A percentile compares a stretch with the other conserved stretches of the same genome.
These are phyloP conservation scores for Bubo bubo DNA, from an alignment of 2,113 vertebrate species.

Conservation along the genomic window DNA sequence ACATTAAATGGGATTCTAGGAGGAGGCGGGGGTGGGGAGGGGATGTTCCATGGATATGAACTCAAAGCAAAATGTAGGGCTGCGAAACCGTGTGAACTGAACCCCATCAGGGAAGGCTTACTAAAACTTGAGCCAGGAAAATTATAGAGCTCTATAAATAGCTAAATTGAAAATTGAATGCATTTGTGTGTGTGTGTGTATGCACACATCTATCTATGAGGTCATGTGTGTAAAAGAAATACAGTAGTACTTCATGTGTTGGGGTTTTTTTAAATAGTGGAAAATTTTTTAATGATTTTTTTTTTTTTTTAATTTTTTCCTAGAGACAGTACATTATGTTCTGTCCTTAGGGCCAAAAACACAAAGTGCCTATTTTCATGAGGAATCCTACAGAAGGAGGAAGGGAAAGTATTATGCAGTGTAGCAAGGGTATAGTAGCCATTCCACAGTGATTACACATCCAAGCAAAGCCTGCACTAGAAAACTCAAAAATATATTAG, in stretches of 20 bases:
- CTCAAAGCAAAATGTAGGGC: neutral
- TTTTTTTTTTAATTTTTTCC: conserved; percentile 1
- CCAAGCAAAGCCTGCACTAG: conserved; percentile 22
- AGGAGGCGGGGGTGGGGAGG: neutral
- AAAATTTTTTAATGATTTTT: conserved; percentile 37
- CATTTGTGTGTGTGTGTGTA: neutral
- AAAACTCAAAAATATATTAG: conserved; percentile 52
- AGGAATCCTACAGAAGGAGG: conserved; percentile 63
- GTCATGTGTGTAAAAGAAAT: conserved; percentile 32
- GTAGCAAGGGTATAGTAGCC: conserved; percentile 65
- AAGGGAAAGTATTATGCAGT: conserved; percentile 67
- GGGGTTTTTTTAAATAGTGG: neutral
- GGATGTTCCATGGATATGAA: neutral
- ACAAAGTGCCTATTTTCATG: conserved; percentile 65
- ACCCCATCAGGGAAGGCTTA: conserved; percentile 13
- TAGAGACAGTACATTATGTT: conserved; percentile 50
- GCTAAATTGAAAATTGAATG: conserved; percentile 54
- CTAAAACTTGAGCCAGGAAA: conserved; percentile 49
- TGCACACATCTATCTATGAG: conserved; percentile 28
- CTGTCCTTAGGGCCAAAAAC: conserved; percentile 53
- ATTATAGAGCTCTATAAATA: conserved; percentile 59
- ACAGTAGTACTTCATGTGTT: conserved; percentile 42
- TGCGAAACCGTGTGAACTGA: neutral
- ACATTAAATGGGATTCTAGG: neutral
- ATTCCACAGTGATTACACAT: conserved; percentile 71